These are phyloP conservation scores for Periplaneta americana DNA, from an alignment of 1,140 invertebrate species.

Conservation along the genomic window DNA sequence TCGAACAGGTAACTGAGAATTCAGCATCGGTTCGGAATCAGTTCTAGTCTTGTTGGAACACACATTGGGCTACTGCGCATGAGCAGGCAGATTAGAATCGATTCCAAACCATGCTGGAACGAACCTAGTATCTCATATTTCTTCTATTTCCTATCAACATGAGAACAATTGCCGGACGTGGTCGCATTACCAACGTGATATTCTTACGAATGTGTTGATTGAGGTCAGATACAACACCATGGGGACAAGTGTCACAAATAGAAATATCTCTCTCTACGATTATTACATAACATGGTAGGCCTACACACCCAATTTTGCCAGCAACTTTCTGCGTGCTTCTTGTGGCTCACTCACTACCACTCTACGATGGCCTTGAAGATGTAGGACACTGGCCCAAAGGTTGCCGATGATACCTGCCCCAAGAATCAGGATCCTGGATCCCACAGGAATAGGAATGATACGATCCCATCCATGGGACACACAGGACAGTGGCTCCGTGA, in stretches of 20 bases:
- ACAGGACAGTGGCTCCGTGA: conserved; percentile 61
- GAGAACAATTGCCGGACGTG: neutral
- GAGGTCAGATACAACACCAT: neutral
- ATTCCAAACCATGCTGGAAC: too few relatives aligned
- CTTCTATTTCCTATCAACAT: neutral
- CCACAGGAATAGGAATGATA: conserved; percentile 50
- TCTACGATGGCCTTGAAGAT: conserved; percentile 57
- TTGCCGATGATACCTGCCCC: conserved; percentile 69
- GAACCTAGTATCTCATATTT: neutral
- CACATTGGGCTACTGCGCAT: too few relatives aligned
- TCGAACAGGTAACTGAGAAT: too few relatives aligned
- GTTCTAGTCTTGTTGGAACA: too few relatives aligned
- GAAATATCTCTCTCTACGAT: neutral
- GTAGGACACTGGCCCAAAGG: conserved; percentile 55
- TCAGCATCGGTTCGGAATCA: too few relatives aligned
- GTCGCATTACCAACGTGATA: neutral
- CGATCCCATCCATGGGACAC: conserved; percentile 58
- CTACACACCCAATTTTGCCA: conserved; percentile 47
- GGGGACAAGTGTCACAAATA: neutral
- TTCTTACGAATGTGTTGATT: neutral
- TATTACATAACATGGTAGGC: neutral
- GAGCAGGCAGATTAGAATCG: too few relatives aligned
- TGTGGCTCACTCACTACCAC: conserved; percentile 61
- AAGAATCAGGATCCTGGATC: conserved; percentile 52
- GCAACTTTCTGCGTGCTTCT: conserved; percentile 41